phyloP scores from a whole-genome alignment of 1,140 invertebrate species.

The Cydia amplana region DNA sequence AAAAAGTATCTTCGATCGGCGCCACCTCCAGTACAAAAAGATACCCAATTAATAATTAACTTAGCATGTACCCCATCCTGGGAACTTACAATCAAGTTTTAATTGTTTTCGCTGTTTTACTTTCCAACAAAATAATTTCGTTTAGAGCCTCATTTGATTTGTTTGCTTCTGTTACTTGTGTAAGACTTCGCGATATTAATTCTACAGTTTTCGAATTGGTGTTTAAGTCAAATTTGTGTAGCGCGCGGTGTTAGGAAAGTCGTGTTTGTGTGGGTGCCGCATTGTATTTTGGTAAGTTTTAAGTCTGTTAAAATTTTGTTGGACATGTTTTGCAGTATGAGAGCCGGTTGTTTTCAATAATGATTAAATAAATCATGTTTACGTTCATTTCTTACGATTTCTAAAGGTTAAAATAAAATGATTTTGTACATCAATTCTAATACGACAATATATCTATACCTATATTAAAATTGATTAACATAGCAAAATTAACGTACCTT shows the following conservation, averaged over 20 bases:
- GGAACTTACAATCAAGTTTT: constrained; percentile 27
- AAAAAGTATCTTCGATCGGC: constrained; percentile 15
- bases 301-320: neutral
- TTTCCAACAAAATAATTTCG: constrained; percentile 29
- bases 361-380: neutral
- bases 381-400: no score
- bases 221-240: constrained; percentile 5
- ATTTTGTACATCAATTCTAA: no score
- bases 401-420: no score
- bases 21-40: constrained; percentile 12
- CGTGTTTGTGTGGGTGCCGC: neutral
- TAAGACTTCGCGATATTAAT: constrained; percentile 23
- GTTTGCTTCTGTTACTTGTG: constrained; percentile 27
- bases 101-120: constrained; percentile 31
- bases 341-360: neutral
- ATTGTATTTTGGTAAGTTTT: constrained; percentile 6
- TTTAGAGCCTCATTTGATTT: constrained; percentile 30
- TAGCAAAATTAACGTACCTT: no score
- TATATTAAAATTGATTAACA: no score
- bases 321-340: neutral
- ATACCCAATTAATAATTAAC: constrained; percentile 29
- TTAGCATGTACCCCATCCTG: constrained; percentile 16
- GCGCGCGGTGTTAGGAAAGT: neutral
- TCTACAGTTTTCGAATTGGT: constrained; percentile 18
- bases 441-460: no score